phyloP scores from a whole-genome alignment of 1,140 invertebrate genomes.

The Rhopalosiphum maidis region DNA sequence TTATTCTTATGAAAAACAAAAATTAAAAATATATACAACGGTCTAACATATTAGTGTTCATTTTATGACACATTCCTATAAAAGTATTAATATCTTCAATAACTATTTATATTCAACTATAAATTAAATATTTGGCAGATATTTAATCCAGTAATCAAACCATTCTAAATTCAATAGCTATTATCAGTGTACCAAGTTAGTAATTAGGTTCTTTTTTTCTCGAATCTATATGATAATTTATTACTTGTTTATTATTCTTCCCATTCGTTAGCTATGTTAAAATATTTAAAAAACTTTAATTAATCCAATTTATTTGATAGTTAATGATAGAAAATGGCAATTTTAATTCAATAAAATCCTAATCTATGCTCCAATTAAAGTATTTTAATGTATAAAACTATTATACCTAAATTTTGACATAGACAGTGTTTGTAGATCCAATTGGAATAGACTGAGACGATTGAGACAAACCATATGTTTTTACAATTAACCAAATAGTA shows the following conservation, averaged over 20 bases:
- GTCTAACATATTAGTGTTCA: no score
- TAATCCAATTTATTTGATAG: not conserved
- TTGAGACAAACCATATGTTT: not conserved
- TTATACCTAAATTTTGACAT: slow-evolving; percentile 31
- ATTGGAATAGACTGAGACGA: not conserved
- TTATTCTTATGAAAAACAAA: not conserved
- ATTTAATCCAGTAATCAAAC: not conserved
- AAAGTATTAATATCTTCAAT: not conserved
- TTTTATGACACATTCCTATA: not conserved
- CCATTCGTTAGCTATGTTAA: not conserved
- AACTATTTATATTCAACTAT: not conserved
- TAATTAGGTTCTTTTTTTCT: not conserved
- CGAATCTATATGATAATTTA: not conserved
- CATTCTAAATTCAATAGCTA: not conserved
- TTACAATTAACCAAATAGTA: not conserved
- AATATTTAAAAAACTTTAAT: not conserved
- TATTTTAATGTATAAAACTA: not conserved
- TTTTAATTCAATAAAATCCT: not conserved
- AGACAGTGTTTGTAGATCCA: not conserved
- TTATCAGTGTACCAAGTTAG: not conserved
- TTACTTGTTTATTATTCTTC: not conserved
- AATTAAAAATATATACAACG: no score
- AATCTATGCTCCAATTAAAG: not conserved
- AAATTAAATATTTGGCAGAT: not conserved
- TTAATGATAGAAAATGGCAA: not conserved